phyloP scores from a whole-genome alignment of 2,113 vertebrate species.

The Lasiurus cinereus region DNA sequence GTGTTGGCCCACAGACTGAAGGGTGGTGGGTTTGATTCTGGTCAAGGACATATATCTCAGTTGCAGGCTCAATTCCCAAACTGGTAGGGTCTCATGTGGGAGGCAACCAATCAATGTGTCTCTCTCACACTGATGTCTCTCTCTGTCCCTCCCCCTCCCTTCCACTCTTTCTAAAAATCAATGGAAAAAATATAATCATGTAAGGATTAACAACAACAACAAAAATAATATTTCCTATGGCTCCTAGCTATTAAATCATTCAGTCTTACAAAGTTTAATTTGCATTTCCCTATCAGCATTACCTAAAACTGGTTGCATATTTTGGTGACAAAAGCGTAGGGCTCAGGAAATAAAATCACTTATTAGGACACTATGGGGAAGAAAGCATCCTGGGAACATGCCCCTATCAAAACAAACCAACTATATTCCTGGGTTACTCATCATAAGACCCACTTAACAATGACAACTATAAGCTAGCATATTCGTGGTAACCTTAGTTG shows the following conservation, averaged over 20 bases:
- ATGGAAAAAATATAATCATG: no score
- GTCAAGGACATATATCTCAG: no score
- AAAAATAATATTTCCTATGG: neutral
- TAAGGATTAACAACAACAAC: no score
- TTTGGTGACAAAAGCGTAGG: neutral
- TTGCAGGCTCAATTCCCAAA: no score
- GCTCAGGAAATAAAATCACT: neutral
- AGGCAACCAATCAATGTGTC: no score
- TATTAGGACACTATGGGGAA: neutral
- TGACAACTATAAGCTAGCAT: neutral
- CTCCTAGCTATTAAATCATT: neutral
- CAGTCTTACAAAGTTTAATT: neutral
- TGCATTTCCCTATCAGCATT: neutral
- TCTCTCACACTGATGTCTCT: no score
- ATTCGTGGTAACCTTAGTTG: neutral
- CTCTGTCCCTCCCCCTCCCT: no score
- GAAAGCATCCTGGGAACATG: neutral
- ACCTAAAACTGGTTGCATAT: conserved; percentile 24
- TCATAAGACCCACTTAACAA: neutral
- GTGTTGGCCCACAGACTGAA: no score
- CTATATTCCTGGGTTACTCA: neutral
- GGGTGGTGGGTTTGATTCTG: no score
- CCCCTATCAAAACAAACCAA: conserved; percentile 23
- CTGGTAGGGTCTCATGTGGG: no score
- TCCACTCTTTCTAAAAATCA: no score